Base-by-base conservation (phyloP, 2,113 vertebrate genomes). In the Microcebus ravelobensis region DNA sequence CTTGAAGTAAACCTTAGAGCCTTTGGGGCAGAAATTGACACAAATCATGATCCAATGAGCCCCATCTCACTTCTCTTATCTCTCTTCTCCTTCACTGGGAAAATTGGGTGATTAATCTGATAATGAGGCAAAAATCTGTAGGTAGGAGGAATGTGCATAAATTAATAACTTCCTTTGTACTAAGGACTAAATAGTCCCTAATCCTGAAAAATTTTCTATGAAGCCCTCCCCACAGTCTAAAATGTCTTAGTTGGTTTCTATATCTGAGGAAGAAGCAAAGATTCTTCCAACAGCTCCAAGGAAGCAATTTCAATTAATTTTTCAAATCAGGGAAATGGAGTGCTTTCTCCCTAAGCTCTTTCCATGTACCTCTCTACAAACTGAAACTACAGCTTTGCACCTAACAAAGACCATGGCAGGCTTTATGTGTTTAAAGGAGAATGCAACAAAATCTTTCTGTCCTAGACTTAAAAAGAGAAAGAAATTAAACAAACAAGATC, bases 11-110 rank as follows among this genome's bases (percentile, higher is more conserved):
- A 81, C 67, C 17, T 71, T 89, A 63, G 57, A 87, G 17, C 15
- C 21, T 18, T 86, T 45, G 15, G 45, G 91, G 36, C 15, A 76
- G 61, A 74, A 92, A 12, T 2, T 93, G 81, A 87, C 89, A 55
- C 87, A 96, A 93, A 10, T 92, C n/a, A n/a, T 42, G 65, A 88
- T 39, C 55, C 48, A 92, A 45, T 77, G 52, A 90, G n/a, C 57
- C 6, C 6, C 71, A 34, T 42, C 55, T 36, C 13, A 87, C 18
- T 74, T 96, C 17, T 29, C 0, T 0, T 6, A 25, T 71, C 50
- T 23, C 8, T 36, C 42, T 52, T 84, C 17, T 18, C 45, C 39
- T 84, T 63, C n/a, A 27, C 31, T 71, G 39, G 42, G 73, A 95
- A 86, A 36, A 36, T 39, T 42, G 61, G 34, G 63, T 87, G 18